A percentile compares a stretch with the other conserved stretches of the same genome.
Conservation (phyloP, 1,140 invertebrate species). For the Atta texana region DNA sequence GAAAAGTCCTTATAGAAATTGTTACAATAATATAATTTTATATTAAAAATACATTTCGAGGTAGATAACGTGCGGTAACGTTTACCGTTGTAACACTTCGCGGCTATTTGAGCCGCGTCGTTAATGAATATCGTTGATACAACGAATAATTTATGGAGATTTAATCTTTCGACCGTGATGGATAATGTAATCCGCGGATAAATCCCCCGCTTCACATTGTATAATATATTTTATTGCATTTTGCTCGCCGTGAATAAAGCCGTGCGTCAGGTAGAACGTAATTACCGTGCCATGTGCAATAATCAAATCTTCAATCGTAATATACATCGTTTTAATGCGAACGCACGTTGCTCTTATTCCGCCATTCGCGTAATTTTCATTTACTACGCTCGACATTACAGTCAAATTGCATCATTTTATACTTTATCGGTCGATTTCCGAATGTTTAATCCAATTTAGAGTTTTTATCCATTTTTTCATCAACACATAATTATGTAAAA, state of each 20-base stretch:
- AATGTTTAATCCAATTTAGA: constrained; percentile 4
- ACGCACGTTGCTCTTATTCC: constrained; percentile 27
- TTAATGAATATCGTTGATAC: constrained; percentile 48
- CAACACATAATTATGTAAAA: neutral
- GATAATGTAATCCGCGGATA: constrained; percentile 56
- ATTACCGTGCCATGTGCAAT: constrained; percentile 47
- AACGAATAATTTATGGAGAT: constrained; percentile 59
- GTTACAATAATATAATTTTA: constrained; percentile 2
- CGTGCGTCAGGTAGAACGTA: constrained; percentile 25
- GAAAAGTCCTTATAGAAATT: constrained; percentile 16
- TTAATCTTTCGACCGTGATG: constrained; percentile 60
- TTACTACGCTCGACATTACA: neutral
- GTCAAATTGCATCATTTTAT: constrained; percentile 1
- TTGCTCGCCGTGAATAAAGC: constrained; percentile 36
- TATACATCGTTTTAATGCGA: constrained; percentile 35
- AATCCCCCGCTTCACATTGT: constrained; percentile 49
- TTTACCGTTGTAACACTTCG: constrained; percentile 46
- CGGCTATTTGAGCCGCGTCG: constrained; percentile 45
- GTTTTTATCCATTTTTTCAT: too few relatives aligned
- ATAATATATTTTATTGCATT: constrained; percentile 62
- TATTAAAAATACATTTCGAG: neutral
- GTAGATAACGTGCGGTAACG: constrained; percentile 38
- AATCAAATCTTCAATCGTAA: constrained; percentile 56
- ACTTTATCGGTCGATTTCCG: neutral
- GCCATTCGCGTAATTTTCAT: constrained; percentile 23